Evolutionary conservation across 2,888 invertebrate species (phyloP).

Genomic region (Osedax frankpressi): DNA sequence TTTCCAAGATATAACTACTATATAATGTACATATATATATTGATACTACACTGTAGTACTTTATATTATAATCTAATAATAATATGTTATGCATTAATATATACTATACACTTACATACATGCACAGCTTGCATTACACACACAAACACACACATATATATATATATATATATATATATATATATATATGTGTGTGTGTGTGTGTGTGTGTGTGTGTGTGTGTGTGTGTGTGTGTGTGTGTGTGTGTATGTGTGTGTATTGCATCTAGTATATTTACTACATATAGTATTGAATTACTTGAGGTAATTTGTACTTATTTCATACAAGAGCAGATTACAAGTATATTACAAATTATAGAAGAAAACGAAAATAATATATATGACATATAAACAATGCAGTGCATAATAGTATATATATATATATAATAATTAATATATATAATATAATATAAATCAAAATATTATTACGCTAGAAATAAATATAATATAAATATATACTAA

Average conservation of each 20-base stretch:
- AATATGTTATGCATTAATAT: no score
- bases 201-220: not conserved
- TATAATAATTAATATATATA: not conserved
- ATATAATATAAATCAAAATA: not conserved
- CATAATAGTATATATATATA: no score
- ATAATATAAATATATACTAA: not conserved
- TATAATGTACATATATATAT: no score
- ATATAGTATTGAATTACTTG: not conserved
- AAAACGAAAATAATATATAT: no score
- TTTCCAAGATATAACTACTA: no score
- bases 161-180: not conserved
- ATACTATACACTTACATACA: not conserved
- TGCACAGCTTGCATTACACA: not conserved
- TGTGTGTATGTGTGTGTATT: slow-evolving; percentile 3
- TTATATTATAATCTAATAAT: no score
- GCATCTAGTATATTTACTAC: not conserved
- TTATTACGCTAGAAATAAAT: not conserved
- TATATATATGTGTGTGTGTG: slow-evolving; percentile 1
- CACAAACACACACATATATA: slow-evolving; percentile 6
- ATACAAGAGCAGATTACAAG: no score
- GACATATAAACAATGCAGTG: no score
- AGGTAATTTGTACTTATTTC: no score
- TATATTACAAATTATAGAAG: no score
- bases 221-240: not conserved
- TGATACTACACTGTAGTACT: no score